A percentile compares a stretch with the other conserved stretches of the same genome.
phyloP scores from a whole-genome alignment of 2,888 invertebrate species.

The Bembecia ichneumoniformis region DNA sequence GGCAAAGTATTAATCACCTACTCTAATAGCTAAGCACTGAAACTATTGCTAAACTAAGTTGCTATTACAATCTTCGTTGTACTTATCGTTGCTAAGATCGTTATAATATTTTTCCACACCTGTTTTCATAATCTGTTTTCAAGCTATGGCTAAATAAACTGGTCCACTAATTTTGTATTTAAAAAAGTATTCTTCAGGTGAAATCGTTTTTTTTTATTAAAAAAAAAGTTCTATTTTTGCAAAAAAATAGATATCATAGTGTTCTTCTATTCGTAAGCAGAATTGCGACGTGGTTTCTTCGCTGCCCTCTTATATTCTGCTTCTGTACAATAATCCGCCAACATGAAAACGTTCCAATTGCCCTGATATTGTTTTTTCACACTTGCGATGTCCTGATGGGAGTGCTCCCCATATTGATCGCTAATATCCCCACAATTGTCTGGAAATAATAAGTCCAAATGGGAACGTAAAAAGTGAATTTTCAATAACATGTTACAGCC shows the following conservation, averaged over 20 bases:
- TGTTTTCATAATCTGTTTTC: no score
- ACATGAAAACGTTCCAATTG: background rate
- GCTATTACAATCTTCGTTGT: no score
- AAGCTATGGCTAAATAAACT: background rate
- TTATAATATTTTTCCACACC: no score
- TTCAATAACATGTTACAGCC: background rate
- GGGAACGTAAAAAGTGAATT: background rate
- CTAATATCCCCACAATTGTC: background rate
- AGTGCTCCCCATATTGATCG: background rate
- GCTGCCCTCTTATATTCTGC: constrained; percentile 1
- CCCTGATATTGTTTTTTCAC: background rate
- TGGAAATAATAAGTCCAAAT: background rate
- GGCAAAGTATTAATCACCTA: no score
- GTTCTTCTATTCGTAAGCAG: background rate
- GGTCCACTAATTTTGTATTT: background rate
- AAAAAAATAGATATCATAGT: background rate
- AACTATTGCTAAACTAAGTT: no score
- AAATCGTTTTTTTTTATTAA: background rate
- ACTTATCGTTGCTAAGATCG: no score
- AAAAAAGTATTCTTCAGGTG: background rate
- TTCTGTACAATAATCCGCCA: background rate
- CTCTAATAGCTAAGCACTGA: no score
- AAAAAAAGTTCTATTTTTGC: background rate
- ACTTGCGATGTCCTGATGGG: background rate
- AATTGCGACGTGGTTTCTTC: background rate